phyloP scores from a whole-genome alignment of 1,140 invertebrate species.

The Lysiphlebus fabarum region DNA sequence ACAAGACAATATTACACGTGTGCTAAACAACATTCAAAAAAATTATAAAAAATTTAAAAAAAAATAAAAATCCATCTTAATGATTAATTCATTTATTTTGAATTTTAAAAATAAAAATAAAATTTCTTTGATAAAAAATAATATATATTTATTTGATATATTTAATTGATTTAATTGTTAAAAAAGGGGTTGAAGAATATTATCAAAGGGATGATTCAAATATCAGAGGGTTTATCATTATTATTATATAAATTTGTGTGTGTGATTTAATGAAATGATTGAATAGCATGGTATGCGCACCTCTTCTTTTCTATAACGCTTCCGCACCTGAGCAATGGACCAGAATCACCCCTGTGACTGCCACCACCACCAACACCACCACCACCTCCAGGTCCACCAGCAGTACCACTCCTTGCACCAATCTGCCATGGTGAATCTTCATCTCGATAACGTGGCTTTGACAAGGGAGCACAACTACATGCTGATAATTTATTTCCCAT shows the following conservation, averaged over 20 bases:
- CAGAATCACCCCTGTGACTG: constrained; percentile 74
- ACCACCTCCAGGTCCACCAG: constrained; percentile 26
- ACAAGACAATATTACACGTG: no score
- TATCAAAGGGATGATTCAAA: no score
- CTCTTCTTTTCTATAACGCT: constrained; percentile 58
- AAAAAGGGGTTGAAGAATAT: no score
- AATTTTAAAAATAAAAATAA: no score
- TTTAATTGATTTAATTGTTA: no score
- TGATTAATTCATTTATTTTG: no score
- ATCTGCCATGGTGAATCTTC: constrained; percentile 91
- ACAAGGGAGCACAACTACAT: constrained; percentile 89
- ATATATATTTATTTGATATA: no score
- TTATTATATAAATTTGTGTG: constrained; percentile 20
- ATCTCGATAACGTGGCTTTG: constrained; percentile 90
- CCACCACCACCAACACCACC: constrained; percentile 6
- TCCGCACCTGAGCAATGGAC: constrained; percentile 85
- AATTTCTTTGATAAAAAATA: no score
- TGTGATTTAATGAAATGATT: constrained; percentile 46
- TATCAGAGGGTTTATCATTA: no score
- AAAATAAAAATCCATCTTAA: no score
- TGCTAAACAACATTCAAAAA: no score
- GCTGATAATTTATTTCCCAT: constrained; percentile 92
- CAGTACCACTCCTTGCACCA: constrained; percentile 39
- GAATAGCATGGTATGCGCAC: constrained; percentile 53
- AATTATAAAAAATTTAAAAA: no score